Evolutionary conservation across 2,113 vertebrate genomes (phyloP).

Genomic region (Psilopogon haemacephalus): DNA sequence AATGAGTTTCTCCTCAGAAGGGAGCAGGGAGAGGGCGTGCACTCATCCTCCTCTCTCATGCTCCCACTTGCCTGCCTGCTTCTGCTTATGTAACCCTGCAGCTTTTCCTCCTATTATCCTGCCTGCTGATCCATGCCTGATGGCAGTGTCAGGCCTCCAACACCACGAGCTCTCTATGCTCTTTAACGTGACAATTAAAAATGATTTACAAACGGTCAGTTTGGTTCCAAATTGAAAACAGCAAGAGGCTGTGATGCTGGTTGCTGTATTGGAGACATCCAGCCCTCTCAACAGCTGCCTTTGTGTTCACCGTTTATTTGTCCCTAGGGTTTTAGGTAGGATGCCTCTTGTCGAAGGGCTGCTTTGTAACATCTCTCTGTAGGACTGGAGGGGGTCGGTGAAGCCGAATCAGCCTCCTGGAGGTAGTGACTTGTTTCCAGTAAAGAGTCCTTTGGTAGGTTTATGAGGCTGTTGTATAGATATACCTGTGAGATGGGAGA

Average conservation of each 20-base stretch:
- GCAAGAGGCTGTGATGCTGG: neutral
- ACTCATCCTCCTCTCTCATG: neutral
- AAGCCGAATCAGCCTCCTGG: neutral
- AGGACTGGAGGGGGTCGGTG: neutral
- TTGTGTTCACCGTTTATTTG: neutral
- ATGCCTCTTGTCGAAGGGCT: neutral
- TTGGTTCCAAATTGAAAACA: constrained; percentile 29
- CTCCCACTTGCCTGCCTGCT: constrained; percentile 36
- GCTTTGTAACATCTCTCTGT: neutral
- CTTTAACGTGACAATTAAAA: constrained; percentile 78
- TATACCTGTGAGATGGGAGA: neutral
- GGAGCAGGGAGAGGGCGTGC: neutral
- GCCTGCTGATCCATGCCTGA: constrained; percentile 68
- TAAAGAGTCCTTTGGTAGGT: neutral
- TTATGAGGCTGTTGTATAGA: neutral
- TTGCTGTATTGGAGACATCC: neutral
- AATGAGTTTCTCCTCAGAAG: neutral
- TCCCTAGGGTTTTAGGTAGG: neutral
- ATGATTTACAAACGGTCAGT: constrained; percentile 66
- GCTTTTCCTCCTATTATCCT: constrained; percentile 66
- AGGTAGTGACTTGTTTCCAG: neutral
- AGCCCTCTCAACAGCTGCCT: neutral
- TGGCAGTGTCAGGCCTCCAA: constrained; percentile 61
- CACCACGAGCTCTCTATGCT: constrained; percentile 19
- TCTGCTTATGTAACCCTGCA: constrained; percentile 59